Evolutionary conservation across 2,113 vertebrate genomes (phyloP), one percentile per base, ranked within the genome.

Genomic region (Aplodontia rufa): DNA sequence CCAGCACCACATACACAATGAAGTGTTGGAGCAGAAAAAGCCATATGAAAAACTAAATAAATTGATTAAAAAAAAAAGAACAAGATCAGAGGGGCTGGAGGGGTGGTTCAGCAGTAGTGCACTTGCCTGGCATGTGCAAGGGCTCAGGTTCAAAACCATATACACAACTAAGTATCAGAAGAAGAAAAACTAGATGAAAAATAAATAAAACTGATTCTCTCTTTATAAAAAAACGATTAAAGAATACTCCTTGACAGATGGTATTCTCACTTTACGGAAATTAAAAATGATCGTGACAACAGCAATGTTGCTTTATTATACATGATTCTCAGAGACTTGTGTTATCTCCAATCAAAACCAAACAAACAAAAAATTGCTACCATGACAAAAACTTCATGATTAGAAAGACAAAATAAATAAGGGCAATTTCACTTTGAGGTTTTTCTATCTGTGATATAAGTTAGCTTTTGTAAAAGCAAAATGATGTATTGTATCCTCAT

Each of bases 401-500:
- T 89, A 30, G 35, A 42, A 84, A 92, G 62, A 64, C 6, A 42
- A 30, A 66, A 20, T 76, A 88, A 94, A 68, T 90, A 80, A 85
- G 83, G 62, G 35, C 55, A 60, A 80, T 90, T 96, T 94, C 42
- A 81, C 76, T 88, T 87, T 28, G 16, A 82, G 4, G 3, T 20
- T 88, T 92, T 47, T 82, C 35, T 86, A 76, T 86, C 53, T 96
- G 32, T 96, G 68, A 96, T 78, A 87, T 82, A 42, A 76, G 82
- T 51, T 95, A 42, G 32, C 26, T 71, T 60, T 92, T 35, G 42
- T 89, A 19, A 49, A 69, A 68, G 11, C 32, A 83, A 93, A 96
- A 92, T 94, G 40, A n/a, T 91, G 3, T 47, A 47, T 96, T 97
- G 62, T 86, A 64, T 95, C n/a, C 24, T 74, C 72, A 81, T 28